Evolutionary conservation across 1,140 invertebrate genomes (phyloP).

Genomic region (Aphis craccivora): DNA sequence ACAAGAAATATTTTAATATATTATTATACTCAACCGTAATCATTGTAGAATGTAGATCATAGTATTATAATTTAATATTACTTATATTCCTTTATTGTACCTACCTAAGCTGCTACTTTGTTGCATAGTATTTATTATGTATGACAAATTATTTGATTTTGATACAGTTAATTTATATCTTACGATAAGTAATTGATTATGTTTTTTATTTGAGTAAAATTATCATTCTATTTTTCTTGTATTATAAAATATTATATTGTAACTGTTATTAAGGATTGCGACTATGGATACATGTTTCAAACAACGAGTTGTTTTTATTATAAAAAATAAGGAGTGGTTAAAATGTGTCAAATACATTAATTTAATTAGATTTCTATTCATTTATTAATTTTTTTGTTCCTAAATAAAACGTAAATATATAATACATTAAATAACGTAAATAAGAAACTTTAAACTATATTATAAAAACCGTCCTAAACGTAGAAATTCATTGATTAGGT

Average conservation of each 20-base stretch:
- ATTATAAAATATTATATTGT: neutral
- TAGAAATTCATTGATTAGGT: neutral
- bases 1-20: slow-evolving; percentile 13
- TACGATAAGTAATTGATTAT: neutral
- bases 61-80: neutral
- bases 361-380: neutral
- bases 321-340: neutral
- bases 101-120: neutral
- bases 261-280: neutral
- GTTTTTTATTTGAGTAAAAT: neutral
- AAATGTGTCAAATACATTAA: neutral
- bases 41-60: neutral
- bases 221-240: neutral
- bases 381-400: neutral
- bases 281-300: neutral
- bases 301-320: neutral
- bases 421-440: no score
- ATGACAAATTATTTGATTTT: neutral
- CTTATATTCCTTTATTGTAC: neutral
- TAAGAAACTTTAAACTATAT: neutral
- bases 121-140: neutral
- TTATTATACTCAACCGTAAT: neutral
- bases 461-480: neutral
- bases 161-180: neutral
- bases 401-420: no score